These are phyloP conservation scores for Apodemia duryi DNA, from an alignment of 2,888 invertebrate species.

Conservation along the genomic window DNA sequence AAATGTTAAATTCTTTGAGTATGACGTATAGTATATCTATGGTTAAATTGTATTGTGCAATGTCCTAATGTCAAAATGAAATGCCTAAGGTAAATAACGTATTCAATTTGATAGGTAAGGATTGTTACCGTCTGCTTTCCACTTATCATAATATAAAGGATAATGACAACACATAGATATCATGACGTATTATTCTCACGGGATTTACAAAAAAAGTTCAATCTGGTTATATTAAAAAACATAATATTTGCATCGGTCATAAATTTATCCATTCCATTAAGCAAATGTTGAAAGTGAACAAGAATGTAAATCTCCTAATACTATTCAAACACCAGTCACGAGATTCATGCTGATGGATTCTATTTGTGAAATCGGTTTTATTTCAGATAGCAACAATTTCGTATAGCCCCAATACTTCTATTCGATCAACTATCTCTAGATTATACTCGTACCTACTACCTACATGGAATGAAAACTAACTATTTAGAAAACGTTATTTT, in stretches of 20 bases:
- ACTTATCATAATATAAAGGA: too few species aligned
- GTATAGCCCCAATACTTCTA: background rate
- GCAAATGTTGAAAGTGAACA: background rate
- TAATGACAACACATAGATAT: too few species aligned
- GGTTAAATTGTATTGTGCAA: too few species aligned
- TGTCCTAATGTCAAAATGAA: too few species aligned
- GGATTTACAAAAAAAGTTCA: too few species aligned
- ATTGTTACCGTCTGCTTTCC: too few species aligned
- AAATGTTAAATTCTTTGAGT: too few species aligned
- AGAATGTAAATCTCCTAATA: background rate
- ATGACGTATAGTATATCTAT: too few species aligned
- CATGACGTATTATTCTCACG: too few species aligned
- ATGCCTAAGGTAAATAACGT: too few species aligned
- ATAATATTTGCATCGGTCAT: background rate
- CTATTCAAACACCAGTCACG: slow-evolving; percentile 2
- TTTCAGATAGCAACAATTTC: slow-evolving; percentile 1
- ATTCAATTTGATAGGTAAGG: too few species aligned
- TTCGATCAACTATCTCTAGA: background rate
- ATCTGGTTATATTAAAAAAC: background rate
- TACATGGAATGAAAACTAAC: background rate
- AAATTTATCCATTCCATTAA: background rate
- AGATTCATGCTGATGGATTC: slow-evolving; percentile 9
- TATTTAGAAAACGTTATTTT: background rate
- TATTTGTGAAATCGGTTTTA: slow-evolving; percentile 8
- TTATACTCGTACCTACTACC: background rate